phyloP scores from a whole-genome alignment of 2,888 invertebrate species.

The Volucella inflata region DNA sequence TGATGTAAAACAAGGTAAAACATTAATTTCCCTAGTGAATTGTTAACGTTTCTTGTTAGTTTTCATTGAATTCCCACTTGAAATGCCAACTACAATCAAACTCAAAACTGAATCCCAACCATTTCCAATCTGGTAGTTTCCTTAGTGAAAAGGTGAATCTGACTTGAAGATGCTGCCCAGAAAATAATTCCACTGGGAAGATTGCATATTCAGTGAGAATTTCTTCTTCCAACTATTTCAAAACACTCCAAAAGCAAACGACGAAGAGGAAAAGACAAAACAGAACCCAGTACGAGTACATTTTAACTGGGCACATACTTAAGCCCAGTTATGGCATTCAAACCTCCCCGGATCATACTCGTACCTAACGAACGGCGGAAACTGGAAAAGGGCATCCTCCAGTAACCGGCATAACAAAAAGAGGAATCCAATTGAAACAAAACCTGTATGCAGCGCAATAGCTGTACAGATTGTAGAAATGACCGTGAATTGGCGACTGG shows the following conservation, averaged over 20 bases:
- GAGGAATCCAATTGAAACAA: not conserved
- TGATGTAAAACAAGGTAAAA: not conserved
- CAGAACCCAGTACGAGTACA: not conserved
- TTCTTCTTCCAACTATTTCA: conserved; percentile 17
- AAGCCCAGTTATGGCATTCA: conserved; percentile 23
- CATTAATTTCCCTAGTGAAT: conserved; percentile 25
- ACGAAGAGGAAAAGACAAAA: not conserved
- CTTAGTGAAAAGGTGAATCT: conserved; percentile 1
- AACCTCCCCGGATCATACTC: conserved; percentile 7
- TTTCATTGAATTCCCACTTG: not conserved
- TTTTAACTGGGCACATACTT: conserved; percentile 4
- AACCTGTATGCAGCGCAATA: conserved; percentile 56
- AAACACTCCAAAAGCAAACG: conserved; percentile 10
- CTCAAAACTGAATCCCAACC: not conserved
- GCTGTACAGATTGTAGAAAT: conserved; percentile 74
- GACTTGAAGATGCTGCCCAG: not conserved
- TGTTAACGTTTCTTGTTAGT: not conserved
- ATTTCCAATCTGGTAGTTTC: not conserved
- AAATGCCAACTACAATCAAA: not conserved
- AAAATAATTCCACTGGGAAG: conserved; percentile 5
- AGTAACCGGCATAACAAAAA: conserved; percentile 29
- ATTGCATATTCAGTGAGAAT: conserved; percentile 4
- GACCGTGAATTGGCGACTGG: conserved; percentile 73
- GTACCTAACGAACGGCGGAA: conserved; percentile 36
- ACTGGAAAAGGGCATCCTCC: conserved; percentile 68